Percentiles rank a stretch among this genome's conserved stretches.
Evolutionary conservation across 2,797 vertebrate genomes (phyloP).

Genomic region (Hylomyscus alleni): DNA sequence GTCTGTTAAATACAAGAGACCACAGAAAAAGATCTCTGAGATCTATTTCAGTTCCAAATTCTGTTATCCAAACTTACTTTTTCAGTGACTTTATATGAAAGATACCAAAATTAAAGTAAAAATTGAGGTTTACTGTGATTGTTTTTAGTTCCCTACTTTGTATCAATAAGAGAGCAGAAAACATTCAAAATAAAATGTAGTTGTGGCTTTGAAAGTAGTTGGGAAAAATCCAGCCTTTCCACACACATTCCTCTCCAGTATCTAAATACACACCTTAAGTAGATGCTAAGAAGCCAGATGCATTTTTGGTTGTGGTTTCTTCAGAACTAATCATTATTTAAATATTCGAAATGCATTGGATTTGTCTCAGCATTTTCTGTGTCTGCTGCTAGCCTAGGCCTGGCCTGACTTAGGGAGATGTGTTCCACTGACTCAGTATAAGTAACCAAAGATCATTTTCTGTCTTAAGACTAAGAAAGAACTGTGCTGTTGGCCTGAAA

Average conservation of each 20-base stretch:
- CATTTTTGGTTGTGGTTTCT: slow-evolving; percentile 31
- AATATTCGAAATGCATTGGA: neutral
- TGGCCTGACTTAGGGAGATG: neutral
- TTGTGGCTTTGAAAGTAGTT: neutral
- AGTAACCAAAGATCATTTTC: neutral
- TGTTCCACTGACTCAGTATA: neutral
- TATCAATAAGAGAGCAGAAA: neutral
- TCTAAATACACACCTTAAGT: slow-evolving; percentile 22
- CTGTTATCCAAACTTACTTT: neutral
- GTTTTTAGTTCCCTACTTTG: slow-evolving; percentile 28
- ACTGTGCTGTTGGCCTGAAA: neutral
- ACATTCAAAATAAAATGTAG: neutral
- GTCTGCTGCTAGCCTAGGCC: neutral
- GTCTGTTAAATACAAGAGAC: neutral
- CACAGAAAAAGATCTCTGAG: neutral
- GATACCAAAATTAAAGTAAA: neutral
- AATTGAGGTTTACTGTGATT: neutral
- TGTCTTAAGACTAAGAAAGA: neutral
- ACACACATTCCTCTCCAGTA: neutral
- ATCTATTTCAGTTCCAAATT: neutral
- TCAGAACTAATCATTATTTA: neutral
- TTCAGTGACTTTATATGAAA: slow-evolving; percentile 6
- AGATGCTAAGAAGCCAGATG: slow-evolving; percentile 15
- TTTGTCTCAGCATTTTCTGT: neutral
- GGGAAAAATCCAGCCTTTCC: neutral